Conservation (phyloP, 1,140 invertebrate species). For the Pseudomyrmex sp. region DNA sequence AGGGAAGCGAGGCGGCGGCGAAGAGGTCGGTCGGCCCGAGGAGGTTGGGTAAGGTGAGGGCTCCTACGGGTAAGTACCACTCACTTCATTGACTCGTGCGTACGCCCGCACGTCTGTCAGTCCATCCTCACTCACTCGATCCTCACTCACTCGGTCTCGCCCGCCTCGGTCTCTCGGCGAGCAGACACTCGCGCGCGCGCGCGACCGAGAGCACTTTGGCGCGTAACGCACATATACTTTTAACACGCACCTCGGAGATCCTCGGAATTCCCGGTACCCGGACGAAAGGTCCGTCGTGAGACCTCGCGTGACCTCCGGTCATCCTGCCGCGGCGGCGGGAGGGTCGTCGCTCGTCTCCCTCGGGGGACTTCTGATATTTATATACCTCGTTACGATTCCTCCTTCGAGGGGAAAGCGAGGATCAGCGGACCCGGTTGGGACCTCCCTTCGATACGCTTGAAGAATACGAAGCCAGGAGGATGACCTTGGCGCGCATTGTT, state of each 20-base stretch:
- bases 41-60: slow-evolving; percentile 75
- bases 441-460: slow-evolving; percentile 6
- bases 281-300: too few relatives aligned
- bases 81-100: slow-evolving; percentile 80
- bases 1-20: slow-evolving; percentile 23
- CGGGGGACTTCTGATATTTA: too few relatives aligned
- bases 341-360: too few relatives aligned
- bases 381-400: too few relatives aligned
- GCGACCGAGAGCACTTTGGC: slow-evolving; percentile 49
- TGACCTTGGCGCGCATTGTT: slow-evolving; percentile 70
- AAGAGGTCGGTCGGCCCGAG: slow-evolving; percentile 70
- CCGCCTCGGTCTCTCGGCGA: slow-evolving; percentile 56
- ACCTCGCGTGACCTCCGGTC: too few relatives aligned
- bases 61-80: slow-evolving; percentile 78
- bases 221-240: slow-evolving; percentile 49
- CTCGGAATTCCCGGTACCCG: background rate
- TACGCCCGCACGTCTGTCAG: slow-evolving; percentile 77
- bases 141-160: slow-evolving; percentile 40
- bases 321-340: too few relatives aligned
- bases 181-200: slow-evolving; percentile 51
- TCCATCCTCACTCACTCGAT: slow-evolving; percentile 72
- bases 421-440: slow-evolving; percentile 17
- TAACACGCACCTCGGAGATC: slow-evolving; percentile 39
- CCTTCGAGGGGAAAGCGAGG: background rate
- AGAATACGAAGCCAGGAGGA: slow-evolving; percentile 54